A percentile compares a stretch with the other conserved stretches of the same genome.
phyloP scores from a whole-genome alignment of 64 coral and sea anemone genomes.

The Pocillopora damicornis region DNA sequence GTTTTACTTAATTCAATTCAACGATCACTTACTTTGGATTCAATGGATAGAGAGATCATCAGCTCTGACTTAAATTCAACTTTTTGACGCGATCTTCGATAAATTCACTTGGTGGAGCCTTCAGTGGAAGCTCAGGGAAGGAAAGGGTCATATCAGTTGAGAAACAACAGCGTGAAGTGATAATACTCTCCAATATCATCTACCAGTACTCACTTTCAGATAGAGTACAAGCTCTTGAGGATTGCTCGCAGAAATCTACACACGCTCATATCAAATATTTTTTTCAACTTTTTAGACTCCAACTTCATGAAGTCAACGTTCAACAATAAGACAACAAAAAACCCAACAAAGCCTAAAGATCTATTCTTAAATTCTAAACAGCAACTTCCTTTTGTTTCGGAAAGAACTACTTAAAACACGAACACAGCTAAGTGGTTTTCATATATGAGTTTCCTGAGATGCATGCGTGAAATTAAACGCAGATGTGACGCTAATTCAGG shows the following conservation, averaged over 20 bases:
- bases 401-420: background rate
- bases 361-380: background rate
- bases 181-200: too few species aligned
- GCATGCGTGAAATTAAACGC: background rate
- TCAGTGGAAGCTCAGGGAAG: too few species aligned
- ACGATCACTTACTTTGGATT: background rate
- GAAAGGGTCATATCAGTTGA: too few species aligned
- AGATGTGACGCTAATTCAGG: background rate
- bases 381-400: background rate
- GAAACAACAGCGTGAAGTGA: too few species aligned
- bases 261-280: background rate
- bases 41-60: background rate
- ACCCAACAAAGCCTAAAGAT: background rate
- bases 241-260: background rate
- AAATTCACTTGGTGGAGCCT: too few species aligned
- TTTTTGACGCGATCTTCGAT: background rate
- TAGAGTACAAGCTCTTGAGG: too few species aligned
- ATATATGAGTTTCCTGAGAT: background rate
- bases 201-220: too few species aligned
- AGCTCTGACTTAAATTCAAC: background rate
- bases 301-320: background rate
- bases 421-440: background rate
- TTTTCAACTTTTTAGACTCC: background rate
- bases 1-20: background rate
- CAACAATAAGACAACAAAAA: background rate